phyloP scores from a whole-genome alignment of 2,888 invertebrate genomes.

The Callyntrura guangdongensis region DNA sequence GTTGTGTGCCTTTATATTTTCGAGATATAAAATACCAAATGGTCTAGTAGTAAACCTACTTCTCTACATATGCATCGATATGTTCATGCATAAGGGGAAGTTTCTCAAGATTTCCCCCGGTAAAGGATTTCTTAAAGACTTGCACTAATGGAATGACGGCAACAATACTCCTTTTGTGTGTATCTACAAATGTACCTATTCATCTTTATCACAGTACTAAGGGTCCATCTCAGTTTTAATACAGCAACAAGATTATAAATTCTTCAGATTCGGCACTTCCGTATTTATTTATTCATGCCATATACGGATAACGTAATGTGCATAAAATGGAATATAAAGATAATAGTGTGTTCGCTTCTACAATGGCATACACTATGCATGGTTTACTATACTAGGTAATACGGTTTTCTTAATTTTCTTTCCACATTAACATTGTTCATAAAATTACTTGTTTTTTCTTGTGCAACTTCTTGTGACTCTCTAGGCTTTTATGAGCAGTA shows the following conservation, averaged over 20 bases:
- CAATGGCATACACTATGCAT: neutral
- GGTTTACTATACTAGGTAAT: constrained; percentile 1
- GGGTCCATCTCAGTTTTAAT: constrained; percentile 10
- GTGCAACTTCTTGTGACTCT: constrained; percentile 47
- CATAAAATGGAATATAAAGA: constrained; percentile 5
- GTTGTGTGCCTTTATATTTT: too few species aligned
- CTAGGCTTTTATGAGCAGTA: neutral
- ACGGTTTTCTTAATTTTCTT: constrained; percentile 48
- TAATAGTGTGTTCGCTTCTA: neutral
- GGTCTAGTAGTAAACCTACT: constrained; percentile 25
- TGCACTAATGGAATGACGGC: neutral
- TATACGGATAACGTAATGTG: neutral
- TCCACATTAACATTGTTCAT: constrained; percentile 53
- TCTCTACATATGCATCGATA: neutral
- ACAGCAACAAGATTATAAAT: constrained; percentile 7
- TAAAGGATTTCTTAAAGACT: neutral
- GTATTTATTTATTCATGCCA: constrained; percentile 22
- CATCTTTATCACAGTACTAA: too few species aligned
- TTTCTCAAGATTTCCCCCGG: constrained; percentile 10
- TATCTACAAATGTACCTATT: neutral
- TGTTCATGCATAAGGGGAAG: neutral
- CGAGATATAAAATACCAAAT: neutral
- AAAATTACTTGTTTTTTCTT: constrained; percentile 55
- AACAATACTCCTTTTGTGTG: neutral
- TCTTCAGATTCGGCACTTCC: constrained; percentile 33